These are phyloP conservation scores for Hyposmocoma kahamanoa DNA, from an alignment of 1,140 invertebrate species.

Conservation along the genomic window DNA sequence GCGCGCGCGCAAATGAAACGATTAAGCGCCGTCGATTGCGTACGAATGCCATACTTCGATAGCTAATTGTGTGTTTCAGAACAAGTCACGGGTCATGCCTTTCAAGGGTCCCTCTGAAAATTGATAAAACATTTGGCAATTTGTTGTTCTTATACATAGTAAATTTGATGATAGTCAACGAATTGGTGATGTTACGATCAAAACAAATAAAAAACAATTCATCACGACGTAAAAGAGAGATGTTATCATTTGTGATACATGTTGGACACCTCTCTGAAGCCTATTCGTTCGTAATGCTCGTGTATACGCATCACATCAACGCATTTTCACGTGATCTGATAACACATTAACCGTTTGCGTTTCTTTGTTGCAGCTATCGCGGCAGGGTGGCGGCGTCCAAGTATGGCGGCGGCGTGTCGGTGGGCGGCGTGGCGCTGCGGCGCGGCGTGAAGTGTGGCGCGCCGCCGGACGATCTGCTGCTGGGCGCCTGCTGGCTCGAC, in stretches of 20 bases:
- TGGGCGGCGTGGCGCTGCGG: conserved; percentile 50
- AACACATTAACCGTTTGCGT: too few relatives aligned
- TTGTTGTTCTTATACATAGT: too few relatives aligned
- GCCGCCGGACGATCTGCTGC: conserved; percentile 64
- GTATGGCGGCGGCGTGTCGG: conserved; percentile 64
- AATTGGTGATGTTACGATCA: too few relatives aligned
- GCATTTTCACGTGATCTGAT: too few relatives aligned
- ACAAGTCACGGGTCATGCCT: neutral
- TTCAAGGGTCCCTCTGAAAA: neutral
- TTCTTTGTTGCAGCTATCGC: conserved; percentile 40
- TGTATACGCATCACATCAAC: too few relatives aligned
- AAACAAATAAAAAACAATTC: too few relatives aligned
- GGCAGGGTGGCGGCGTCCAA: conserved; percentile 69
- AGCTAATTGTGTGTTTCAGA: neutral
- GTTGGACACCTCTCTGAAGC: too few relatives aligned
- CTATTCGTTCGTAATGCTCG: too few relatives aligned
- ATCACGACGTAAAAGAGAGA: too few relatives aligned
- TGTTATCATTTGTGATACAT: too few relatives aligned
- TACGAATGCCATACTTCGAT: neutral
- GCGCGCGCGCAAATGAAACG: neutral
- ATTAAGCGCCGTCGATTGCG: neutral
- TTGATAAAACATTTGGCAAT: too few relatives aligned
- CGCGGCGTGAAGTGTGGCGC: conserved; percentile 61
- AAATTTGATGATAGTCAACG: too few relatives aligned
- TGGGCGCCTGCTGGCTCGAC: conserved; percentile 74